Base-by-base conservation (phyloP, 23 tunicate species). In the Ascidia mentula region DNA sequence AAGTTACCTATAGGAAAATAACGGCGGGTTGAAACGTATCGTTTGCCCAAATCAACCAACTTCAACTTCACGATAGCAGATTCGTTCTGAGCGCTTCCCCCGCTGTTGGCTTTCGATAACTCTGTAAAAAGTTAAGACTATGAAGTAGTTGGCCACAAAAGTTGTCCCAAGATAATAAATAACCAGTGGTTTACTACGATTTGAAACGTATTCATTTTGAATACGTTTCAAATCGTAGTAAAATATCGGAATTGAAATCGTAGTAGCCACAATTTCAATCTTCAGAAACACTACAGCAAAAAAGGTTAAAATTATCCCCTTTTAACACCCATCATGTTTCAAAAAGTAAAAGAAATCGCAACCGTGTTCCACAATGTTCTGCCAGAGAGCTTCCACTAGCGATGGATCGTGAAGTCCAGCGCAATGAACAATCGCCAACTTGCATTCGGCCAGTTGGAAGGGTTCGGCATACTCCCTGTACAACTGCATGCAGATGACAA, bases 391-490 rank as follows among this genome's bases (percentile, higher is more conserved):
- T 72, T 91, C 96, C 24, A 96, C 78, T 59, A 92, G 39, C 0
- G 87, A 34, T 17, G 84, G 87, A 46, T 96, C 99, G 42, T 91
- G 84, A 15, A 95, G 79, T n/a, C 99, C 99, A 72, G 99, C 97
- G 74, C 91, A 87, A 37, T 91, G 91, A 28, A 94, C 91, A 26
- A 96, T 96, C 26, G 94, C 84, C 32, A 96, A 72, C 75, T 96
- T 96, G 53, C 85, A 78, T 73, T 96, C 99, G 15, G 97, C 97
- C 60, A 96, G 84, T 38, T 96, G 88, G 59, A 37, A 92, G 0
- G 94, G 97, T 37, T 96, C 99, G 2, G 99, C 99, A 81, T 72
- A 96, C 28, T 90, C 97, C 42, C 84, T 82, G 85, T 95, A 89
- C 6, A 89, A 74, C 95, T 89, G 79, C 20, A 69, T 60, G 74